These are phyloP conservation scores for Carettochelys insculpta DNA, from an alignment of 2,113 vertebrate genomes.

Conservation along the genomic window DNA sequence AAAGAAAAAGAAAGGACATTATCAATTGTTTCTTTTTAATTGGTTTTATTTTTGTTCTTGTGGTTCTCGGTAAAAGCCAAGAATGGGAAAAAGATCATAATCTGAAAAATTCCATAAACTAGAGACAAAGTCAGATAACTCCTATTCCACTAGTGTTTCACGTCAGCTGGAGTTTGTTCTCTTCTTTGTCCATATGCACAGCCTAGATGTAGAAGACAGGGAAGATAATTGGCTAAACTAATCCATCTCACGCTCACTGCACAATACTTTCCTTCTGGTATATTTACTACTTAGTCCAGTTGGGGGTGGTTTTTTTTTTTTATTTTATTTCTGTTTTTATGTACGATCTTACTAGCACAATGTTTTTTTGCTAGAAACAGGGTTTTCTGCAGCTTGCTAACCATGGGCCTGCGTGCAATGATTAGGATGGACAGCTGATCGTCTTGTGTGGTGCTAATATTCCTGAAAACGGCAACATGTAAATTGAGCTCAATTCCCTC, in stretches of 20 bases:
- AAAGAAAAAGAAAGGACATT: background rate
- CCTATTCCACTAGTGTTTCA: background rate
- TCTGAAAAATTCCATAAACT: background rate
- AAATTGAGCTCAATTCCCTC: slow-evolving; percentile 44
- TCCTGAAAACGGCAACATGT: slow-evolving; percentile 24
- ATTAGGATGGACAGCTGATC: slow-evolving; percentile 43
- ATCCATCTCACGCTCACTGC: background rate
- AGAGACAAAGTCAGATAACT: background rate
- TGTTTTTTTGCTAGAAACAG: slow-evolving; percentile 20
- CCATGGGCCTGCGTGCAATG: slow-evolving; percentile 59
- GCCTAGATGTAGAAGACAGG: background rate
- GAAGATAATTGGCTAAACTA: background rate
- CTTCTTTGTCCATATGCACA: background rate
- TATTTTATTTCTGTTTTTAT: background rate
- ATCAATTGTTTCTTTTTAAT: background rate
- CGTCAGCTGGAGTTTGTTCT: background rate
- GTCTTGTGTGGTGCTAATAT: slow-evolving; percentile 16
- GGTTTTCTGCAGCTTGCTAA: slow-evolving; percentile 20
- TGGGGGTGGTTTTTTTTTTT: background rate
- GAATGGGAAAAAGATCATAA: slow-evolving; percentile 11
- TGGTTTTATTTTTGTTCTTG: background rate
- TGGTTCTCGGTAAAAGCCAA: background rate
- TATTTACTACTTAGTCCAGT: background rate
- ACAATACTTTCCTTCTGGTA: background rate
- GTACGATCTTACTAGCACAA: background rate